These are phyloP conservation scores for Orestias chungarensis DNA, from an alignment of 2,797 vertebrate species.

Conservation along the genomic window DNA sequence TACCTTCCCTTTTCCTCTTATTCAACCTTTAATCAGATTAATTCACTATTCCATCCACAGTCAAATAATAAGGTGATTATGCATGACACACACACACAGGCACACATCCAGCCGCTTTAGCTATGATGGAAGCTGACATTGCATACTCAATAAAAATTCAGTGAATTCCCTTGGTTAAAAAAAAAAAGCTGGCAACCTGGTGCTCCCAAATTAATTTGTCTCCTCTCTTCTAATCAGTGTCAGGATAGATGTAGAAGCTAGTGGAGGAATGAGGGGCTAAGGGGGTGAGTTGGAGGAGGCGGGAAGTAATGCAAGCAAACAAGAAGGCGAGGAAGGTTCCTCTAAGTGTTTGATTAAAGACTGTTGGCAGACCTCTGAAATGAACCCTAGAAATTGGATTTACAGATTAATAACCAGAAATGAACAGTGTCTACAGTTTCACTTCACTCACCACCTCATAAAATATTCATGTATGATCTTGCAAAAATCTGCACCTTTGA, in stretches of 20 bases:
- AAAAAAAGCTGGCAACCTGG: constrained; percentile 68
- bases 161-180: constrained; percentile 71
- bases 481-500: background rate
- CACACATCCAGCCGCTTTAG: constrained; percentile 33
- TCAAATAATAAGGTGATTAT: constrained; percentile 82
- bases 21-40: constrained; percentile 73
- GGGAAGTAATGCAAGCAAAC: constrained; percentile 19
- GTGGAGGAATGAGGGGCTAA: constrained; percentile 21
- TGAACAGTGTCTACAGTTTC: constrained; percentile 9
- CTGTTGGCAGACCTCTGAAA: constrained; percentile 34
- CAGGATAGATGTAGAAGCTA: constrained; percentile 55
- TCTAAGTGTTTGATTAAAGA: constrained; percentile 59
- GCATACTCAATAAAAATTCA: constrained; percentile 79
- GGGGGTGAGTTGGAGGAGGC: constrained; percentile 16
- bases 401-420: constrained; percentile 8
- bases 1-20: constrained; percentile 43
- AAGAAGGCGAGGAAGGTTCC: constrained; percentile 18
- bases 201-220: constrained; percentile 78
- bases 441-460: background rate
- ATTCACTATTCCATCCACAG: constrained; percentile 74
- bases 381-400: constrained; percentile 29
- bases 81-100: constrained; percentile 39
- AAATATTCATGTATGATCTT: constrained; percentile 4
- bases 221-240: constrained; percentile 81
- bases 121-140: constrained; percentile 75